Evolutionary conservation across 2,113 vertebrate species (phyloP), one percentile per base, ranked within the genome.

Genomic region (Cricetomys ansorgei): DNA sequence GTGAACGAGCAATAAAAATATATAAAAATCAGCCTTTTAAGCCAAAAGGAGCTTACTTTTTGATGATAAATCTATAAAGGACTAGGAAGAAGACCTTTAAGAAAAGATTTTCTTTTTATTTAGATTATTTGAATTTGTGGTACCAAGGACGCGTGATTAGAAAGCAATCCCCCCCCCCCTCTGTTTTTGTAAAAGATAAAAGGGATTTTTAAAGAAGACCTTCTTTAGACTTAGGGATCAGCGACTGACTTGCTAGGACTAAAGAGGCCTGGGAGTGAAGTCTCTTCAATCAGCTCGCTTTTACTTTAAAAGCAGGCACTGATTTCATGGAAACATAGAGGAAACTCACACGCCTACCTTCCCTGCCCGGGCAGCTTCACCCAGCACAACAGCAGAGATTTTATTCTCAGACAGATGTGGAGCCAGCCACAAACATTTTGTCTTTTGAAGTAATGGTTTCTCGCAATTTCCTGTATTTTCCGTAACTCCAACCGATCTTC

Each of bases 311-410:
- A 50, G 6, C 65, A 9, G 3, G 3, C 8, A 9, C 25, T 11
- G 1, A 17, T 7, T 37, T 31, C 27, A 0, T 34, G 1, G 16
- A n/a, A 29, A 50, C 0, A 16, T 1, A 79, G 40, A 53, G 55
- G 23, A 48, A 34, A 8, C 76, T 5, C 0, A 40, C 70, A 19
- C 67, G 17, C 9, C 29, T 37, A 37, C 70, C 0, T 77, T 50
- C 3, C 1, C 21, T 23, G 37, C 43, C 25, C 45, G 48, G 53
- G 7, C 0, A 11, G 19, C 25, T 27, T 72, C 17, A 4, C 40
- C 34, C 15, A 3, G 7, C 25, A 37, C 1, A 25, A 17, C 7
- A 23, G 59, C 29, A 85, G 10, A 2, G 4, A 12, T 31, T 73
- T 27, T 64, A 34, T 34, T 64, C 40, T 43, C 29, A 34, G 59